Percentiles rank a stretch among this genome's conserved stretches.
phyloP scores from a whole-genome alignment of 64 coral and sea anemone genomes.

The Acropora yongei region DNA sequence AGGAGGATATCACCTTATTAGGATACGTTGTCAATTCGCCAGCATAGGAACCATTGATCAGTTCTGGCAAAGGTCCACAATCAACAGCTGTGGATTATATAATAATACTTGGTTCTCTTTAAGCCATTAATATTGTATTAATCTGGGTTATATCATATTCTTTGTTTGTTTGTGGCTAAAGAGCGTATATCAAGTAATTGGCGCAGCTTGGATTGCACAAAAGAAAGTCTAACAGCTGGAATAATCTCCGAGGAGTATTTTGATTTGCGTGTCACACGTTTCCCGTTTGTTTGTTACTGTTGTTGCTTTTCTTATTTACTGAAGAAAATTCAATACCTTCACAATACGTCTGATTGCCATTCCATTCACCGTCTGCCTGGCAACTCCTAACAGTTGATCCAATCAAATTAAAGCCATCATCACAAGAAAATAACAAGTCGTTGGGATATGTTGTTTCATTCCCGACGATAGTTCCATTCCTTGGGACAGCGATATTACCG shows the following conservation, averaged over 20 bases:
- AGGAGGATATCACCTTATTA: slow-evolving; percentile 41
- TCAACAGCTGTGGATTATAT: neutral
- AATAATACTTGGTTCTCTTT: neutral
- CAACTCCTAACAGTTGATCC: slow-evolving; percentile 21
- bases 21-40: slow-evolving; percentile 60
- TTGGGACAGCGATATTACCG: slow-evolving; percentile 21
- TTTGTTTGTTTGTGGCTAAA: neutral
- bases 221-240: too few species aligned
- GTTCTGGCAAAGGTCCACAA: neutral
- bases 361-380: slow-evolving; percentile 27
- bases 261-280: too few species aligned
- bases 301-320: too few species aligned
- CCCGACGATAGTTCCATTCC: slow-evolving; percentile 40
- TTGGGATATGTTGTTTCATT: slow-evolving; percentile 25
- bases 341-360: neutral
- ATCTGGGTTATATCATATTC: neutral
- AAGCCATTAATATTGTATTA: neutral
- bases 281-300: too few species aligned
- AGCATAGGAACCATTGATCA: neutral
- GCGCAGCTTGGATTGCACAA: too few species aligned
- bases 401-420: slow-evolving; percentile 11
- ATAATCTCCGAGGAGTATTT: too few species aligned
- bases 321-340: slow-evolving; percentile 19
- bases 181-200: too few species aligned
- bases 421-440: slow-evolving; percentile 40